These are phyloP conservation scores for Spongilla lacustris DNA, from an alignment of 37 sponge, comb jelly and placozoan species.

Conservation along the genomic window DNA sequence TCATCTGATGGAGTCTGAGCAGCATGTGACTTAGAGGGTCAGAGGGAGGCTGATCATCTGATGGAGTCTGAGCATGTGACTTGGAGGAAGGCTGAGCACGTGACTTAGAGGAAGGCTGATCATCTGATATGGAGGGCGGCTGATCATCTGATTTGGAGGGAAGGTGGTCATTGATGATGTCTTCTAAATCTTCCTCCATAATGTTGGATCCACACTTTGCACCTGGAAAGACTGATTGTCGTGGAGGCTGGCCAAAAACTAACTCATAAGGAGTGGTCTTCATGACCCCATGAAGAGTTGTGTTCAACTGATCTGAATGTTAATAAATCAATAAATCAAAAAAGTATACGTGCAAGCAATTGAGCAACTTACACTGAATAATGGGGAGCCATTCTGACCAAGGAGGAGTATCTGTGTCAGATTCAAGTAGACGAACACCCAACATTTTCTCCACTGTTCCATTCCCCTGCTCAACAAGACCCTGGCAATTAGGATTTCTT, in stretches of 20 bases:
- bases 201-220: not conserved
- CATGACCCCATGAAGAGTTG: slow-evolving; percentile 35
- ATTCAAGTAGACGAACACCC: slow-evolving; percentile 32
- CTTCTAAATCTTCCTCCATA: slow-evolving; percentile 51
- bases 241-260: slow-evolving; percentile 60
- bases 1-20: too few species aligned
- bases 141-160: too few species aligned
- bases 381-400: slow-evolving; percentile 21
- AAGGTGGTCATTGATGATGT: slow-evolving; percentile 17
- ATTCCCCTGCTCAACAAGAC: slow-evolving; percentile 46
- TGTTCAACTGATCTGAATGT: slow-evolving; percentile 42
- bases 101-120: too few species aligned
- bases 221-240: slow-evolving; percentile 33
- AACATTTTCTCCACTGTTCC: slow-evolving; percentile 33
- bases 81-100: too few species aligned
- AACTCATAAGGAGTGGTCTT: slow-evolving; percentile 54
- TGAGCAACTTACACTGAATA: slow-evolving; percentile 27
- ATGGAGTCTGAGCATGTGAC: too few species aligned
- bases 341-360: not conserved
- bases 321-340: not conserved
- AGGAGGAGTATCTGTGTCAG: not conserved
- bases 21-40: too few species aligned
- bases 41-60: too few species aligned
- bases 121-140: too few species aligned
- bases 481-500: slow-evolving; percentile 31